Percentiles rank a stretch among this genome's conserved stretches.
phyloP scores from a whole-genome alignment of 2,113 vertebrate genomes.

The Pantherophis guttatus region DNA sequence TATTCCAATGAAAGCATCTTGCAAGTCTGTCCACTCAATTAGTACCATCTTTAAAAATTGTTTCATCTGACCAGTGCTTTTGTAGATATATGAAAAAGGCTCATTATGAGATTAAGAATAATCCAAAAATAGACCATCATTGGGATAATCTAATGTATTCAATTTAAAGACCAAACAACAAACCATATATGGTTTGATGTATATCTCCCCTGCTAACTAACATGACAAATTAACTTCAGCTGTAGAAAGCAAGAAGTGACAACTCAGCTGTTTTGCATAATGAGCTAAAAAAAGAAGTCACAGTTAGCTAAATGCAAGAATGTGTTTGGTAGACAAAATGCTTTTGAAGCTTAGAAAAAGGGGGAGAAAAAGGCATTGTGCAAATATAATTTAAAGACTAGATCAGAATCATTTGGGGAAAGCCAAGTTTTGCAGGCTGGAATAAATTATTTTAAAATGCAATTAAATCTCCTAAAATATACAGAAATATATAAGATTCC shows the following conservation, averaged over 20 bases:
- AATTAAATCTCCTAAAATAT: neutral
- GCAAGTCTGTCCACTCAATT: neutral
- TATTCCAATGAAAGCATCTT: neutral
- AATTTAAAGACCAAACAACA: neutral
- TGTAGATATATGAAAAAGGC: neutral
- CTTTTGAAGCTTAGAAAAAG: neutral
- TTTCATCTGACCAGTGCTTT: neutral
- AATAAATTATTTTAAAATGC: constrained; percentile 3
- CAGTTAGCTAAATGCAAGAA: constrained; percentile 19
- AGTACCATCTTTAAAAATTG: neutral
- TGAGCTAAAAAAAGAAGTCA: constrained; percentile 17
- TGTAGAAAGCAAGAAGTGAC: constrained; percentile 1
- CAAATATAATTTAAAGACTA: constrained; percentile 12
- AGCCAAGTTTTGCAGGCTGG: neutral
- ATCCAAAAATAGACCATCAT: neutral
- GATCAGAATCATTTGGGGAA: neutral
- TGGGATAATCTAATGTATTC: neutral
- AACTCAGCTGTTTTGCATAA: constrained; percentile 31
- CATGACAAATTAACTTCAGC: constrained; percentile 26
- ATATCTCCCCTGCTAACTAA: constrained; percentile 5
- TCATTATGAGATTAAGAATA: neutral
- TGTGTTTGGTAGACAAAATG: constrained; percentile 15
- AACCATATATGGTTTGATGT: neutral
- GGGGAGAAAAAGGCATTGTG: neutral
- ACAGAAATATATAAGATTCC: neutral